Conservation (phyloP, 2,113 vertebrate species). For the Sphaerodactylus townsendi region DNA sequence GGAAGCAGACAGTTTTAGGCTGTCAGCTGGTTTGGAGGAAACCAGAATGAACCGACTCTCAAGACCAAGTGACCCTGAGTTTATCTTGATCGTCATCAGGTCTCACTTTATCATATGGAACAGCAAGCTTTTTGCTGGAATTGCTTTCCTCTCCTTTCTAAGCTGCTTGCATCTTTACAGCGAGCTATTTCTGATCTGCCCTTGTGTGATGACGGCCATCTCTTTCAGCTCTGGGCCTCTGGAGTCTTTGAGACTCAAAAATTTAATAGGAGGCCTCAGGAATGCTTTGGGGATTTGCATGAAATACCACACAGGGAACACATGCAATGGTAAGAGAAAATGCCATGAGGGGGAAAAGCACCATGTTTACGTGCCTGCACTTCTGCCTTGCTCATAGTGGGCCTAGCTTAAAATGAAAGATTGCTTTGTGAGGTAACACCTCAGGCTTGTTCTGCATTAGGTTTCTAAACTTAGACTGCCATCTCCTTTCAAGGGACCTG, state of each 20-base stretch:
- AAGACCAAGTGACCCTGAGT: no score
- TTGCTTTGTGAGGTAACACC: background rate
- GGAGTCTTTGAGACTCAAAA: constrained; percentile 19
- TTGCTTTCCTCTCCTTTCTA: background rate
- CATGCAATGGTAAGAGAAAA: background rate
- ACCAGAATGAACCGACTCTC: background rate
- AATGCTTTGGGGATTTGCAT: background rate
- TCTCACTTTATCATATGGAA: background rate
- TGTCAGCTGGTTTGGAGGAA: background rate
- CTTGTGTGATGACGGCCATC: background rate
- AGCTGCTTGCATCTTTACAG: background rate
- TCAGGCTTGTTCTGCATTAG: background rate
- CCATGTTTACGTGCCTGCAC: background rate
- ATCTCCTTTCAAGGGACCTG: background rate
- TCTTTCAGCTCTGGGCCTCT: background rate
- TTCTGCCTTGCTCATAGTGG: background rate
- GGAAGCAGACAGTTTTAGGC: background rate
- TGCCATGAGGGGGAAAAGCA: background rate
- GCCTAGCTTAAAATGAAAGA: background rate
- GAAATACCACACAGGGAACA: background rate
- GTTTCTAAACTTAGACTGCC: background rate
- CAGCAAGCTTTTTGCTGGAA: background rate
- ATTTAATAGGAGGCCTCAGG: background rate
- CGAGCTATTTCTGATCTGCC: background rate
- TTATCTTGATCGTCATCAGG: background rate